These are phyloP conservation scores for Lucinisca nassula DNA, from an alignment of 2,888 invertebrate genomes.

Conservation along the genomic window DNA sequence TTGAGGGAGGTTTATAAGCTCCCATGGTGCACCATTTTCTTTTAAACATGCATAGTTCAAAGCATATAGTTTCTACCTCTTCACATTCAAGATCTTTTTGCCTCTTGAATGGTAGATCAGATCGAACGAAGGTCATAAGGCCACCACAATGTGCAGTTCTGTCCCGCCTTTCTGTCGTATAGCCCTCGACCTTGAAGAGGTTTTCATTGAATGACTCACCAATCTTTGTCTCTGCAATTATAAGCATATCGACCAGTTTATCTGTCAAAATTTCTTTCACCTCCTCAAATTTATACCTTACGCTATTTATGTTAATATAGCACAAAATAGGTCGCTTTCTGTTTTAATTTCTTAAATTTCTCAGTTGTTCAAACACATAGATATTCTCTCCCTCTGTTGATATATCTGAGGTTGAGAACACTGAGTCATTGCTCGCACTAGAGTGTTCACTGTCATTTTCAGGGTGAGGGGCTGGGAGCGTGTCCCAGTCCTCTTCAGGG, in stretches of 20 bases:
- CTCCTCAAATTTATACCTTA: not conserved
- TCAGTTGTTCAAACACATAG: too few species aligned
- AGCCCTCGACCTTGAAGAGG: not conserved
- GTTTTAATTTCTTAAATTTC: not conserved
- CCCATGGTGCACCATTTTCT: not conserved
- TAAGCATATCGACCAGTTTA: too few species aligned
- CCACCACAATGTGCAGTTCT: conserved; percentile 14
- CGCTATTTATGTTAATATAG: not conserved
- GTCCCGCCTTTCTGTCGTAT: not conserved
- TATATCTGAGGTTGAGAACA: not conserved
- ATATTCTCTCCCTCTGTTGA: not conserved
- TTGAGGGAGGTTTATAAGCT: not conserved
- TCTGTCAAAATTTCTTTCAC: not conserved
- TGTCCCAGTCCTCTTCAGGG: conserved; percentile 1
- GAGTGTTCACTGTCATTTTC: not conserved
- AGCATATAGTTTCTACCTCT: conserved; percentile 2
- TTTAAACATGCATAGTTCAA: conserved; percentile 7
- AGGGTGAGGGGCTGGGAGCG: not conserved
- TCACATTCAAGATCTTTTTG: conserved; percentile 4
- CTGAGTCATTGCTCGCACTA: not conserved
- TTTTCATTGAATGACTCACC: not conserved
- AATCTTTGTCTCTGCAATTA: conserved; percentile 26
- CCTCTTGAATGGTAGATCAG: conserved; percentile 16
- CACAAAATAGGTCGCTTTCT: not conserved
- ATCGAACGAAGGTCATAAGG: not conserved